Evolutionary conservation across 2,797 vertebrate species (phyloP).

Genomic region (Ara ararauna): DNA sequence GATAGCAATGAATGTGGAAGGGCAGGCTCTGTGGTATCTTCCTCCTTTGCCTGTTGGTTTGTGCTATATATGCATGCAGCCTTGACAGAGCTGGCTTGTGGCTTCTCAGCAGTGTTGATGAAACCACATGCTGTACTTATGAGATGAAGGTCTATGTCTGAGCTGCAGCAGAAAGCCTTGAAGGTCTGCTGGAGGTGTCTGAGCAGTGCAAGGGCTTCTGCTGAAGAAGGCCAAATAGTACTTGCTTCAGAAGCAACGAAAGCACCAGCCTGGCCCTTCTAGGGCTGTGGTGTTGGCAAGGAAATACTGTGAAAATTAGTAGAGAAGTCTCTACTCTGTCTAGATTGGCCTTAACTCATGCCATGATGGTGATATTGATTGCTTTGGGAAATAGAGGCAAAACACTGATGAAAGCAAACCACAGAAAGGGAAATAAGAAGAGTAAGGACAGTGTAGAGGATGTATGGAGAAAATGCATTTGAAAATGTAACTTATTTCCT

Average conservation of each 20-base stretch:
- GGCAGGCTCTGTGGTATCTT: constrained; percentile 3
- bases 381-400: neutral
- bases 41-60: neutral
- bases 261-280: neutral
- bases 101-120: neutral
- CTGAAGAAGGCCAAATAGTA: neutral
- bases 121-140: neutral
- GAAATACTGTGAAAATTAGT: neutral
- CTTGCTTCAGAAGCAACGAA: neutral
- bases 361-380: neutral
- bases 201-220: neutral
- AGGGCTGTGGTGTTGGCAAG: neutral
- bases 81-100: neutral
- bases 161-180: neutral
- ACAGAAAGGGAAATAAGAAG: neutral
- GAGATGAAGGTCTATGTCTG: neutral
- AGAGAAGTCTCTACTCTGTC: neutral
- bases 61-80: neutral
- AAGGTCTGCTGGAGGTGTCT: neutral
- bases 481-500: neutral
- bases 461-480: neutral
- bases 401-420: neutral
- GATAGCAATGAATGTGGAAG: constrained; percentile 21
- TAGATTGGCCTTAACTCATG: neutral
- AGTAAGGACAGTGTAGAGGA: neutral